phyloP scores from a whole-genome alignment of 2,888 invertebrate species.

The Diachrysia chrysitis region DNA sequence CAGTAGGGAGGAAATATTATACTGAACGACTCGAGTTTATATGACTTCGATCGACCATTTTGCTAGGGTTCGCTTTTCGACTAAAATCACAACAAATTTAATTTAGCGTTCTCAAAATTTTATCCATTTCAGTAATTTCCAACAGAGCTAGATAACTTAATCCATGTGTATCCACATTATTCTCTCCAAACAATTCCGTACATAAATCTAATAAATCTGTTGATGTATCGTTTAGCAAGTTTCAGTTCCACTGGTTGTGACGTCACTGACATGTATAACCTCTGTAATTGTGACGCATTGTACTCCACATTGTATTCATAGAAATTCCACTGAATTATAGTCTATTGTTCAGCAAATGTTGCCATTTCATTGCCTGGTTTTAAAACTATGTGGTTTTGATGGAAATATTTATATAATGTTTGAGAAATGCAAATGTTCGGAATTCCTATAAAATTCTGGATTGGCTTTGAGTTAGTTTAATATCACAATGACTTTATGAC shows the following conservation, averaged over 20 bases:
- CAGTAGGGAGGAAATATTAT: too few relatives aligned
- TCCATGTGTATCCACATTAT: background rate
- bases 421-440: too few relatives aligned
- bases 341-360: background rate
- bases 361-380: background rate
- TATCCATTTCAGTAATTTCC: background rate
- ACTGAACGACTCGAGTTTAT: too few relatives aligned
- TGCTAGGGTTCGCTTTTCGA: too few relatives aligned
- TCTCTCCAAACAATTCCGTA: background rate
- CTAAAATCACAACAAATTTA: too few relatives aligned
- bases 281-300: conserved; percentile 8
- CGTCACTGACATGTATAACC: conserved; percentile 6
- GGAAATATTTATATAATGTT: too few relatives aligned
- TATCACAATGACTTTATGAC: too few relatives aligned
- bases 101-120: too few relatives aligned
- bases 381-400: background rate
- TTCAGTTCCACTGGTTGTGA: background rate
- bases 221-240: background rate
- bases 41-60: too few relatives aligned
- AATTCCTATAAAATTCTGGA: too few relatives aligned
- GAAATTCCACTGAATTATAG: background rate
- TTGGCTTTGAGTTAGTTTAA: too few relatives aligned
- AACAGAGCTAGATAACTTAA: background rate
- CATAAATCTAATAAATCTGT: conserved; percentile 8
- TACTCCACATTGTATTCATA: background rate